These are phyloP conservation scores for Spilarctia lutea DNA, from an alignment of 2,888 invertebrate species.

Conservation along the genomic window DNA sequence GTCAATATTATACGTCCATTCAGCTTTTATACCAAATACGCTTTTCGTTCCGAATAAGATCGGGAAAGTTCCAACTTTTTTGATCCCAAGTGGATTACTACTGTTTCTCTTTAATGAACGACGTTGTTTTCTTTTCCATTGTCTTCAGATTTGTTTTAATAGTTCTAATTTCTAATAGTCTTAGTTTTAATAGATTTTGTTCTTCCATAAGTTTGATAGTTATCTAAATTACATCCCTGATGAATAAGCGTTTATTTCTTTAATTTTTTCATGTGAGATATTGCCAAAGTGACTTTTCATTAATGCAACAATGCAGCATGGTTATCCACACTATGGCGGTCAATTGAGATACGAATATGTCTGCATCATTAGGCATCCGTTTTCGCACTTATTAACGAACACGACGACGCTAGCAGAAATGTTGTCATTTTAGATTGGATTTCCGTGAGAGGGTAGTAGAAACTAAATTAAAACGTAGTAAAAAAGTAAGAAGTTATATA, in stretches of 20 bases:
- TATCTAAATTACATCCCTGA: neutral
- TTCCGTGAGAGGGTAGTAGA: neutral
- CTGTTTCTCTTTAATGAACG: conserved; percentile 37
- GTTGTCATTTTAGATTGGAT: too few species aligned
- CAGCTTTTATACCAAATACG: conserved; percentile 23
- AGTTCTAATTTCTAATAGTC: neutral
- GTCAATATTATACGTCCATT: conserved; percentile 57
- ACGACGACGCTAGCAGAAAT: too few species aligned
- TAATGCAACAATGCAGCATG: too few species aligned
- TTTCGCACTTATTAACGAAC: too few species aligned
- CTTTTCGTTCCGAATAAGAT: conserved; percentile 29
- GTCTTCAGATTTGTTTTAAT: neutral
- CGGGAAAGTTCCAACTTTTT: conserved; percentile 21
- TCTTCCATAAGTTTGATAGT: neutral
- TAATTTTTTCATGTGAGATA: too few species aligned
- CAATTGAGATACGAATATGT: too few species aligned
- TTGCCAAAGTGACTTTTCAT: too few species aligned
- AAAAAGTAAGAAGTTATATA: neutral
- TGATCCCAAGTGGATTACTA: conserved; percentile 26
- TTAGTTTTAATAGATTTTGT: neutral
- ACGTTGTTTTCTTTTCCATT: conserved; percentile 17
- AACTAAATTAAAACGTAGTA: neutral
- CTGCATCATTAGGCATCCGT: too few species aligned
- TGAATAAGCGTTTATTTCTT: neutral
- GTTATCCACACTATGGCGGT: too few species aligned